Evolutionary conservation across 2,888 invertebrate species (phyloP), one percentile per base, ranked within the genome.

Genomic region (Macrostomum cliftonense): DNA sequence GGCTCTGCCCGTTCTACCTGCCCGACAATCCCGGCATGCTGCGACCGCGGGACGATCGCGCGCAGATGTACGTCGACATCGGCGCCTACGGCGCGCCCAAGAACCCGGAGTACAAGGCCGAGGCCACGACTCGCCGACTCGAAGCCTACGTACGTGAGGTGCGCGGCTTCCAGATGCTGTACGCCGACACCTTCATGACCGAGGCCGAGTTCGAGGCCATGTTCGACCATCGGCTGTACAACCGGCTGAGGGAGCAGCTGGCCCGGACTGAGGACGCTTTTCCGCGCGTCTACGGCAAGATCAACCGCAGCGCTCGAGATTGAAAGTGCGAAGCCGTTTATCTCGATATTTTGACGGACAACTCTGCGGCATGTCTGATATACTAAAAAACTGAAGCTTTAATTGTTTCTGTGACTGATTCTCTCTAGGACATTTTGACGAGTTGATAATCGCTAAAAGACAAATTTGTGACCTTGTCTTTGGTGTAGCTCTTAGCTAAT

Each of bases 81-180:
- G 84, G 84, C 0, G 77, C 81, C 1, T 85, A 85, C 60, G 84
- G 84, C 1, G 78, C 79, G 7, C 82, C 82, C 0, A 77, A 77
- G 59, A 74, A 75, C 2, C 46, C 13, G 58, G 73, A 72, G 42
- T 84, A 76, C 65, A 71, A 79, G 51, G 77, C 80, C 1, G 73
- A 75, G 42, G 67, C 77, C 19, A 78, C 79, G 12, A 82, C 80
- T 0, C 74, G 81, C 45, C 71, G 72, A 39, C 71, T 83, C 11
- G 84, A 84, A 63, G 73, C 73, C 53, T 82, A 78, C 68, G 82
- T 83, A n/a, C 68, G 74, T 12, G 68, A 77, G 43, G 75, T 76
- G 53, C 70, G 76, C 20, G 82, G 78, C 12, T 83, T 80, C 68
- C 83, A 84, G 71, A 84, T 84, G 83, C 69, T 84, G 37, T 84